Evolutionary conservation across 2,888 invertebrate species (phyloP).

Genomic region (Cheilosia soror): DNA sequence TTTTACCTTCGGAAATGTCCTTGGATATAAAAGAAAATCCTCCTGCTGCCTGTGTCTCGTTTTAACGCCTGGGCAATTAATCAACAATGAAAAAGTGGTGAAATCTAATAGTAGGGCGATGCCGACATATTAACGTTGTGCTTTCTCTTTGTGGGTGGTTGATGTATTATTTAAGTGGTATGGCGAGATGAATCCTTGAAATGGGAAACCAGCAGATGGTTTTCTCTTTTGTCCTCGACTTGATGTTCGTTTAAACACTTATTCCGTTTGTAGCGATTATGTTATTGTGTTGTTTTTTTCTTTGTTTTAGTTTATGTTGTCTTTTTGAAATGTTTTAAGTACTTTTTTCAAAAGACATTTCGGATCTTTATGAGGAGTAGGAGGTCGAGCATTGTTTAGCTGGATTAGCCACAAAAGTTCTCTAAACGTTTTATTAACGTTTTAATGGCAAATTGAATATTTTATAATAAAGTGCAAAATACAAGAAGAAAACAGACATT

Average conservation of each 20-base stretch:
- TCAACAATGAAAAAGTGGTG: constrained; percentile 58
- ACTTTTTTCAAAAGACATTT: neutral
- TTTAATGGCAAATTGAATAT: no score
- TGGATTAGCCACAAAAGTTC: neutral
- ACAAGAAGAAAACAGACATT: no score
- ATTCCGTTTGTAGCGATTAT: neutral
- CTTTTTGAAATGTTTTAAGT: neutral
- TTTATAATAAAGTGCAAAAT: no score
- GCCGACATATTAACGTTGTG: constrained; percentile 9
- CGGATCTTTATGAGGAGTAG: neutral
- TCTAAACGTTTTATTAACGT: no score
- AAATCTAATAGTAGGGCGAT: constrained; percentile 29
- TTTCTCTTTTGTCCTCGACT: constrained; percentile 7
- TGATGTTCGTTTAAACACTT: constrained; percentile 14
- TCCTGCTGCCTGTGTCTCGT: constrained; percentile 6
- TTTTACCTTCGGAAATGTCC: constrained; percentile 28
- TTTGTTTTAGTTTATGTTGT: neutral
- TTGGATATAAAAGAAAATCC: constrained; percentile 36
- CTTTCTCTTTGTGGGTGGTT: constrained; percentile 12
- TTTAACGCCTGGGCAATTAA: constrained; percentile 57
- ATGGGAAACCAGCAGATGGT: constrained; percentile 34
- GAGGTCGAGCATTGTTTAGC: neutral
- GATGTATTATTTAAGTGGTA: neutral
- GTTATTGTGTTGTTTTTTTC: neutral
- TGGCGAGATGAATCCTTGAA: constrained; percentile 24